Evolutionary conservation across 1,140 invertebrate genomes (phyloP).

Genomic region (Prorops nasuta): DNA sequence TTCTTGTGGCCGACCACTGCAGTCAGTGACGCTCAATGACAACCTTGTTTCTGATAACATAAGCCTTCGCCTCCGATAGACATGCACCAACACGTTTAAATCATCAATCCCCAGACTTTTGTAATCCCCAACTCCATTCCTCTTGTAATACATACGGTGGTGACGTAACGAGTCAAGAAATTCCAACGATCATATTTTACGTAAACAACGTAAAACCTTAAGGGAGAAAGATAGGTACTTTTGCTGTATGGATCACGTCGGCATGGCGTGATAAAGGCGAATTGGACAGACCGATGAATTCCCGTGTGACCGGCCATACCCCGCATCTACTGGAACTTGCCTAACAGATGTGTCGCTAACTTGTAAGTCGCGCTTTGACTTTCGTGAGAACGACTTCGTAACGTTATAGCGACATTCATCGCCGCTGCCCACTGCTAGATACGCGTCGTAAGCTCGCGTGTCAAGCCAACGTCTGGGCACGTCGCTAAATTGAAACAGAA

Average conservation of each 20-base stretch:
- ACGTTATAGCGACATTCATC: constrained; percentile 12
- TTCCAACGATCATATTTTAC: too few species aligned
- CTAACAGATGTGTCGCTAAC: constrained; percentile 7
- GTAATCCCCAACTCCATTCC: background rate
- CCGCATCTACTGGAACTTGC: constrained; percentile 4
- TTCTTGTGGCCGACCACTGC: constrained; percentile 38
- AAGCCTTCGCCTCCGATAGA: too few species aligned
- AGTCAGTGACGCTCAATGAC: background rate
- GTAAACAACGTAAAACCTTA: too few species aligned
- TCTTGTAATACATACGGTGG: too few species aligned
- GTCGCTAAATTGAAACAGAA: constrained; percentile 11
- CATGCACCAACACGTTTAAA: too few species aligned
- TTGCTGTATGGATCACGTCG: background rate
- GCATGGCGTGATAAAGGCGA: background rate
- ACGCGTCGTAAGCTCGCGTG: constrained; percentile 20
- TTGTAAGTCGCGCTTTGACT: constrained; percentile 13
- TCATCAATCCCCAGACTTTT: background rate
- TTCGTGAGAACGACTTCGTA: constrained; percentile 21
- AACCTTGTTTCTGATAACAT: too few species aligned
- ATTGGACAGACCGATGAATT: constrained; percentile 8
- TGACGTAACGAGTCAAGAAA: too few species aligned
- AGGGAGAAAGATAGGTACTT: too few species aligned
- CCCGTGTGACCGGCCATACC: constrained; percentile 1
- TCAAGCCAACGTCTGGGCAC: constrained; percentile 7
- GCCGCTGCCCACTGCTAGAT: too few species aligned